Base-by-base conservation (phyloP, 2,797 vertebrate species). In the Gephyroberyx darwinii region DNA sequence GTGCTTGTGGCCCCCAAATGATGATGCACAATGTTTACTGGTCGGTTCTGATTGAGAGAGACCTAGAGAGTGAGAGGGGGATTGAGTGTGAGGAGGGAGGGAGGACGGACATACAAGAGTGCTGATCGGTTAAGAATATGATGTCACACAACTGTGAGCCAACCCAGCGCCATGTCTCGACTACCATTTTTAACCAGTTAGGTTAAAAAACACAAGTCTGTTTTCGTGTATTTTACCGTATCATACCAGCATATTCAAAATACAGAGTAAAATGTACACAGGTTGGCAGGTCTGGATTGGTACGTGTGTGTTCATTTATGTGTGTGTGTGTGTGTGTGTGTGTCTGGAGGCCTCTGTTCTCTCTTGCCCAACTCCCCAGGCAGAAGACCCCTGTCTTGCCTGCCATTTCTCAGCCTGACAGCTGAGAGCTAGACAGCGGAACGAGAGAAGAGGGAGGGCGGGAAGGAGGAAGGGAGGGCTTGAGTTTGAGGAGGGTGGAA, bases 391-490 rank as follows among this genome's bases (percentile, higher is more conserved):
- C 79, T 88, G 88, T 88, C 89, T 89, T 17, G 75, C 74, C 86
- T 90, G 87, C 83, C 89, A 91, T 91, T 90, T 89, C 86, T 90
- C 88, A 91, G 88, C 67, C 87, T 92, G 91, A 93, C 90, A 91
- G 89, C 87, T 86, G 80, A 90, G 86, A 90, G 86, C 80, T 60
- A 84, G 86, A 91, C 81, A 88, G 82, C 68, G 82, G 86, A 86
- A 88, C 84, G 57, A 68, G 64, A 77, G 51, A 39, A 57, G 53
- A 77, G 13, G 51, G 47, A 69, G 31, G 39, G 31, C n/a, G 14
- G 14, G 37, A 22, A 13, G 12, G 45, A 55, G 50, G 31, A 48
- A 61, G 33, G 65, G 14, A 50, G 43, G 45, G 57, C 19, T 17
- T 58, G 78, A 75, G 78, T 84, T 57, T 81, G 53, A 72, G 66